Evolutionary conservation across 1,140 invertebrate genomes (phyloP).

Genomic region (Diachasma alloeum): DNA sequence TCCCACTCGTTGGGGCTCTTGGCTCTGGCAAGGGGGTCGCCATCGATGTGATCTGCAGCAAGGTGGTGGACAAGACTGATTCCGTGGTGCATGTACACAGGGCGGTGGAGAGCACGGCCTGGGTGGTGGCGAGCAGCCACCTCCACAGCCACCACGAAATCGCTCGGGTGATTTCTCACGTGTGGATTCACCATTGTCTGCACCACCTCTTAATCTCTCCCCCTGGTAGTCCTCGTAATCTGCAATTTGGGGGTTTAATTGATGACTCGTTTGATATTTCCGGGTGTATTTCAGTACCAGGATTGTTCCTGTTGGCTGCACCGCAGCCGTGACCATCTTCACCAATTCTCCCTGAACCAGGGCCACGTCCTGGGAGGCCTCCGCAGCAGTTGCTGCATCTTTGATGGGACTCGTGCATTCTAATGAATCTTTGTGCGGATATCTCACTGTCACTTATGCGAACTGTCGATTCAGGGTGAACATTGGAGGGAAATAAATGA

Average conservation of each 20-base stretch:
- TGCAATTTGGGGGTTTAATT: background rate
- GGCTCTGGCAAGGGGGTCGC: background rate
- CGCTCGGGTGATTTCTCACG: background rate
- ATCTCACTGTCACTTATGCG: background rate
- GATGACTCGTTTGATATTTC: background rate
- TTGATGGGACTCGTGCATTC: background rate
- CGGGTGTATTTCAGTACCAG: background rate
- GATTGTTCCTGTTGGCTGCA: background rate
- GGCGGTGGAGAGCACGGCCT: background rate
- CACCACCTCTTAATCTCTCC: slow-evolving; percentile 12
- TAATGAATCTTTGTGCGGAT: background rate
- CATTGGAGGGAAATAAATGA: no score
- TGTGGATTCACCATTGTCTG: background rate
- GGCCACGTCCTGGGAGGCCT: slow-evolving; percentile 16
- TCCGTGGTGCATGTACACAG: background rate
- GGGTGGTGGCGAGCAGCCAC: slow-evolving; percentile 14
- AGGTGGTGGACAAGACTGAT: background rate
- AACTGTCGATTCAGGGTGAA: background rate
- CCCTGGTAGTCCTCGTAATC: slow-evolving; percentile 3
- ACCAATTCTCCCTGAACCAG: background rate
- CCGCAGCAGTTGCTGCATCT: slow-evolving; percentile 30
- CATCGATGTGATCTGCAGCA: background rate
- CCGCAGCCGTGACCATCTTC: slow-evolving; percentile 2
- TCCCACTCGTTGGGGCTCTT: background rate
- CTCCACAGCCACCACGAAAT: slow-evolving; percentile 19